phyloP scores from a whole-genome alignment of 2,113 vertebrate species.

The Phocoena sinus region DNA sequence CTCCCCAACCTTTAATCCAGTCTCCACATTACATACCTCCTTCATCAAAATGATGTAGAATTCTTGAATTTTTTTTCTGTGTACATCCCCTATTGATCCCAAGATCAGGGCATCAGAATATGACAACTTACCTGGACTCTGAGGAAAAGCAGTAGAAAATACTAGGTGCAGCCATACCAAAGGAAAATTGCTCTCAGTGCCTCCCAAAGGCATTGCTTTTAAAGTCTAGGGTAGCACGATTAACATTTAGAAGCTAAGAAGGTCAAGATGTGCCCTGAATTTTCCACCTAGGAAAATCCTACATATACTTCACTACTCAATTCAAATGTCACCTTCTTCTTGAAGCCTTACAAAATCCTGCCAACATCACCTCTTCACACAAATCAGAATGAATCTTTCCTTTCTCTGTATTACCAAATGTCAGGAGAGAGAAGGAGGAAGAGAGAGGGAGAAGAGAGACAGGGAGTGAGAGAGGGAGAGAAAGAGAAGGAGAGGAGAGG shows the following conservation, averaged over 20 bases:
- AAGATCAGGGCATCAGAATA: neutral
- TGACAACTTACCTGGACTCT: conserved; percentile 17
- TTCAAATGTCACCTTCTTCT: conserved; percentile 11
- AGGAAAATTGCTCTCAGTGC: neutral
- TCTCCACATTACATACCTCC: neutral
- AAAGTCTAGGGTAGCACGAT: neutral
- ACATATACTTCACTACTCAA: neutral
- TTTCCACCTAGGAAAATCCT: neutral
- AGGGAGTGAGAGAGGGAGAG: neutral
- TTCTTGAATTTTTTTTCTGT: neutral
- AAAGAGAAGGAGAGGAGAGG: conserved; percentile 11
- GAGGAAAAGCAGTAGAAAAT: conserved; percentile 7
- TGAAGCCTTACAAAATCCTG: neutral
- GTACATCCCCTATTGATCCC: neutral
- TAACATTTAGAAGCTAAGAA: neutral
- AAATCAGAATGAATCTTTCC: neutral
- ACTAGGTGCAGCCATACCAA: neutral
- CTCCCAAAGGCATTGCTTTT: conserved; percentile 2
- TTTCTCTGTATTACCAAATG: neutral
- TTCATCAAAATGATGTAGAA: neutral
- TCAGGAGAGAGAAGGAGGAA: conserved; percentile 18
- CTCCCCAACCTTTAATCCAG: neutral
- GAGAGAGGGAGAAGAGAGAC: conserved; percentile 2
- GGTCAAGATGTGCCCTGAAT: neutral
- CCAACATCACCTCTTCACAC: neutral